phyloP scores from a whole-genome alignment of 2,113 vertebrate genomes.

The Halichoeres trimaculatus region DNA sequence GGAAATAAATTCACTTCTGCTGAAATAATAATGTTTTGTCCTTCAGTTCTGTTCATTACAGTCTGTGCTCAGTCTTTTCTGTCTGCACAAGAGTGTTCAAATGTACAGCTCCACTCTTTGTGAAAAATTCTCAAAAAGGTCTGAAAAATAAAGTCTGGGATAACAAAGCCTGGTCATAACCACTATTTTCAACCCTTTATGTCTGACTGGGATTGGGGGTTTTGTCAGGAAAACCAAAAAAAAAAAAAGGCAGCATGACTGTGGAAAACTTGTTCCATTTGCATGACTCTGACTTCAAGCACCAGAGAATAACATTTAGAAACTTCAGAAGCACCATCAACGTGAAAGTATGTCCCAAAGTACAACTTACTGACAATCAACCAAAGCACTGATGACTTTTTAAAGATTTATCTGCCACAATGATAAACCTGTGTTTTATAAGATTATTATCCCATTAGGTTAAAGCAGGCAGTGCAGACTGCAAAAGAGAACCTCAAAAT shows the following conservation, averaged over 20 bases:
- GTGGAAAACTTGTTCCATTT: too few species aligned
- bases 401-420: not conserved
- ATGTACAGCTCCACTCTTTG: too few species aligned
- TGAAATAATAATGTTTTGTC: too few species aligned
- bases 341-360: not conserved
- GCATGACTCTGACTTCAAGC: too few species aligned
- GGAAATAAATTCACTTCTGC: too few species aligned
- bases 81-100: too few species aligned
- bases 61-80: too few species aligned
- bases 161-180: not conserved
- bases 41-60: too few species aligned
- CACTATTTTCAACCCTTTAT: not conserved
- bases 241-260: too few species aligned
- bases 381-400: not conserved
- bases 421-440: slow-evolving; percentile 14
- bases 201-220: not conserved
- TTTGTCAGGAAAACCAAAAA: not conserved
- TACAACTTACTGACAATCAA: not conserved
- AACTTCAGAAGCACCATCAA: not conserved
- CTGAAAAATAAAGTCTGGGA: too few species aligned
- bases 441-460: slow-evolving; percentile 20
- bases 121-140: too few species aligned
- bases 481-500: slow-evolving; percentile 31
- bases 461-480: slow-evolving; percentile 13
- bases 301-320: not conserved